phyloP scores from a whole-genome alignment of 2,113 vertebrate genomes.

The Poeciliopsis retropinna region DNA sequence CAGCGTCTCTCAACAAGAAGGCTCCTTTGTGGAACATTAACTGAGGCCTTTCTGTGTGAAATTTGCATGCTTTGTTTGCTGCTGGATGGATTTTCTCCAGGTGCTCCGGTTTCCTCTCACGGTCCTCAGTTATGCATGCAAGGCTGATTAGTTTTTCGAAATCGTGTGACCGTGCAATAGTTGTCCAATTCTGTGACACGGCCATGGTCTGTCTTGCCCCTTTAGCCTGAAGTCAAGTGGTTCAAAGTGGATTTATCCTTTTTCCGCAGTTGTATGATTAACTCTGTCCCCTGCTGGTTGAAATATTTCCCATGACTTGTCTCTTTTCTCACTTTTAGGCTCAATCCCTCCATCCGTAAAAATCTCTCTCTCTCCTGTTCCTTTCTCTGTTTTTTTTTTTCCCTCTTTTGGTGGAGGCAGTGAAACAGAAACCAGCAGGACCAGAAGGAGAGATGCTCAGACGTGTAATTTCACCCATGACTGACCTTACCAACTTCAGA shows the following conservation, averaged over 20 bases:
- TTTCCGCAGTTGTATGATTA: background rate
- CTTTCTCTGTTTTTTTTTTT: constrained; percentile 42
- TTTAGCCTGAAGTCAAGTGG: background rate
- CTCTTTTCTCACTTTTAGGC: constrained; percentile 50
- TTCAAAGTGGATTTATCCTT: constrained; percentile 19
- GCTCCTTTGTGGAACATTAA: background rate
- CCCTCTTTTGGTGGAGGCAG: constrained; percentile 55
- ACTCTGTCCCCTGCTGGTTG: constrained; percentile 22
- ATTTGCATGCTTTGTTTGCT: background rate
- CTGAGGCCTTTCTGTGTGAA: background rate
- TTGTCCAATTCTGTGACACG: background rate
- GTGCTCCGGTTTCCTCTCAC: constrained; percentile 6
- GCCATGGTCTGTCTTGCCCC: background rate
- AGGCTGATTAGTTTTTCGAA: constrained; percentile 8
- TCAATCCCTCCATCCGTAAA: constrained; percentile 52
- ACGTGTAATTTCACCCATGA: constrained; percentile 77
- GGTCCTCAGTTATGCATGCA: constrained; percentile 4
- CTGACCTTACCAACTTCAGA: constrained; percentile 67
- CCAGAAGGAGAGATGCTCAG: constrained; percentile 60
- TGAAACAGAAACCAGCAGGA: constrained; percentile 59
- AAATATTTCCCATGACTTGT: constrained; percentile 56
- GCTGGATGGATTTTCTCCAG: background rate
- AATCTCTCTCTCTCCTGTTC: constrained; percentile 44
- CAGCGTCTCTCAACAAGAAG: background rate
- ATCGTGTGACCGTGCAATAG: background rate